Conservation (phyloP, 2,797 vertebrate genomes). For the Smutsia gigantea region DNA sequence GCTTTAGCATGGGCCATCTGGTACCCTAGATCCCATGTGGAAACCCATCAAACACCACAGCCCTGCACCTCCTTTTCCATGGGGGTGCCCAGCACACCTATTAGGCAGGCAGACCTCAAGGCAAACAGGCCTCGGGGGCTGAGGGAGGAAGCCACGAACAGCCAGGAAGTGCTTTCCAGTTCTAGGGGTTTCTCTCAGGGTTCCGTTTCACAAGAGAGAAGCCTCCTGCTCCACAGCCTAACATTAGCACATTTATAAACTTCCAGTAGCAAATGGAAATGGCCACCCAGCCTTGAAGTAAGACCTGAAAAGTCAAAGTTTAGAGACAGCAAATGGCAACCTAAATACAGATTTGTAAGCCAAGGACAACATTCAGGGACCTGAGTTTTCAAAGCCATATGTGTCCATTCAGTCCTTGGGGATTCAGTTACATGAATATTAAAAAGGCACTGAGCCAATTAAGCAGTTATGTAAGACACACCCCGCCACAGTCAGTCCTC, state of each 20-base stretch:
- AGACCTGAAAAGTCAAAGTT: no score
- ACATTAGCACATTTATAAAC: neutral
- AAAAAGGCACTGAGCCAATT: neutral
- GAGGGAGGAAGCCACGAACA: neutral
- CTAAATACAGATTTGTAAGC: neutral
- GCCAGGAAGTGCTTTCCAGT: neutral
- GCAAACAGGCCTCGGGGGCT: fast-evolving
- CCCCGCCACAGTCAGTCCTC: neutral
- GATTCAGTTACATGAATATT: neutral
- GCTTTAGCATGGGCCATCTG: fast-evolving
- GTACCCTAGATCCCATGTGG: fast-evolving
- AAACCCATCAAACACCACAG: neutral
- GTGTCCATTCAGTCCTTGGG: neutral
- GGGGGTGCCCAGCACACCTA: fast-evolving
- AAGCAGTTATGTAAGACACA: neutral
- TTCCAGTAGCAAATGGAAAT: neutral
- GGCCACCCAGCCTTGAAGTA: neutral
- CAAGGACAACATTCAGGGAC: neutral
- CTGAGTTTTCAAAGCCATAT: fast-evolving
- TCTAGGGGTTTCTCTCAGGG: neutral
- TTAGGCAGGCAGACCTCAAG: neutral
- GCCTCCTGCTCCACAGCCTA: neutral
- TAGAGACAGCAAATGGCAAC: neutral
- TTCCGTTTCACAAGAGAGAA: neutral
- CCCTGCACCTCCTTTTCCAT: neutral